Evolutionary conservation across 2,797 vertebrate species (phyloP).

Genomic region (Sebastes dallii): DNA sequence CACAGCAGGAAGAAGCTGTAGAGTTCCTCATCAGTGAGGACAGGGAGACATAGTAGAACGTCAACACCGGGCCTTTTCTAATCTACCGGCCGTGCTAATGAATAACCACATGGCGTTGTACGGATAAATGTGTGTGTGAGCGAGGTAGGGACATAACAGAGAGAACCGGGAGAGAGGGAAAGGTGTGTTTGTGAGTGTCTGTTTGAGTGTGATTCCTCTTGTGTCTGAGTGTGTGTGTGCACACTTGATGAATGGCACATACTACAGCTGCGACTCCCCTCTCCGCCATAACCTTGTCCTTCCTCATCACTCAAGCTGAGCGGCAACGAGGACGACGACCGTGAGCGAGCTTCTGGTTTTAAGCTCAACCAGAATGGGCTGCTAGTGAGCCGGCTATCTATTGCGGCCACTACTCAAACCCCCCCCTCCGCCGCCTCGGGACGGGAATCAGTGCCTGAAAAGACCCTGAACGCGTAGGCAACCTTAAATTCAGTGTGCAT

Average conservation of each 20-base stretch:
- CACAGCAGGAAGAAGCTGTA: not conserved
- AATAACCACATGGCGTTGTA: slow-evolving; percentile 5
- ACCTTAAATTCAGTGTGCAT: not conserved
- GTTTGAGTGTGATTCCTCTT: not conserved
- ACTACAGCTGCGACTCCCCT: slow-evolving; percentile 60
- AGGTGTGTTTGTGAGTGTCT: slow-evolving; percentile 37
- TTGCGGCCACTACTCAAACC: not conserved
- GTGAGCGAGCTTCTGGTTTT: slow-evolving; percentile 44
- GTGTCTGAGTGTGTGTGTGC: slow-evolving; percentile 6
- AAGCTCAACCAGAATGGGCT: slow-evolving; percentile 42
- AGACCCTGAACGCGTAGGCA: not conserved
- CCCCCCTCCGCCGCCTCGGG: not conserved
- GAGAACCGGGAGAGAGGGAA: not conserved
- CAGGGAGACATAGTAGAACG: not conserved
- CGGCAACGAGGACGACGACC: slow-evolving; percentile 39
- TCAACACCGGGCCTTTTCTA: not conserved
- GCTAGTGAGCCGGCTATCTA: slow-evolving; percentile 13
- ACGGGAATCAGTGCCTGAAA: not conserved
- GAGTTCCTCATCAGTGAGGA: not conserved
- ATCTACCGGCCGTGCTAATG: slow-evolving; percentile 14
- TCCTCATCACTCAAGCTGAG: slow-evolving; percentile 76
- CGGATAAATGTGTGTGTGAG: slow-evolving; percentile 32
- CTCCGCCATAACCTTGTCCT: slow-evolving; percentile 78
- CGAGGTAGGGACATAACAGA: not conserved
- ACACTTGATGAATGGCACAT: slow-evolving; percentile 62